A percentile compares a stretch with the other conserved stretches of the same genome.
Conservation (phyloP, 1,140 invertebrate species). For the Luehdorfia chinensis region DNA sequence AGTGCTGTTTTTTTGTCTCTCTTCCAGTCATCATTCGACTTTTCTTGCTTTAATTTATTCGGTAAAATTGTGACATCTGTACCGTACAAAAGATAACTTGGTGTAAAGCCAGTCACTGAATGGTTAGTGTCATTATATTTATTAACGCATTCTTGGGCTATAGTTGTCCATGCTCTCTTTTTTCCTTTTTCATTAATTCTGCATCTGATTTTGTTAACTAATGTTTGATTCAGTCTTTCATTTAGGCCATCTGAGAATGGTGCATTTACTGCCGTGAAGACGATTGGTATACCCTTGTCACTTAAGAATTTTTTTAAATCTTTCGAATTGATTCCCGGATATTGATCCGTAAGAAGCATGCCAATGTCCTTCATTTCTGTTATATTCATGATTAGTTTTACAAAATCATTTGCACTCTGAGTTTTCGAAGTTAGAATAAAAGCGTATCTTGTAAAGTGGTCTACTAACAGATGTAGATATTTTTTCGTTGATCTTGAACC, state of each 20-base stretch:
- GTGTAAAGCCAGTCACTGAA: constrained; percentile 40
- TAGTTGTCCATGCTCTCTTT: too few species aligned
- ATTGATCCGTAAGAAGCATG: constrained; percentile 22
- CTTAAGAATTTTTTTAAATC: constrained; percentile 46
- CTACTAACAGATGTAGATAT: too few species aligned
- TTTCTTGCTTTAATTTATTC: constrained; percentile 20
- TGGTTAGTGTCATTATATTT: constrained; percentile 46
- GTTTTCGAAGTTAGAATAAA: too few species aligned
- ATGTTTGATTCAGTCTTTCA: constrained; percentile 45
- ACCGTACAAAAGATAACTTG: constrained; percentile 27
- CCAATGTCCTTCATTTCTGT: too few species aligned
- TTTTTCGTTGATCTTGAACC: too few species aligned
- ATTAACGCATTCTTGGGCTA: constrained; percentile 27
- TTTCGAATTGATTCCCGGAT: constrained; percentile 33
- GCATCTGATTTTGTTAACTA: constrained; percentile 30
- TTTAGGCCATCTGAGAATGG: constrained; percentile 27
- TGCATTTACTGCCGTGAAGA: constrained; percentile 29
- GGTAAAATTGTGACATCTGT: constrained; percentile 22
- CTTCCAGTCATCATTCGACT: constrained; percentile 14
- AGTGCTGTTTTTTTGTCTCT: constrained; percentile 27
- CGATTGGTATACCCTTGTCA: constrained; percentile 28
- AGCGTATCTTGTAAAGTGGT: too few species aligned
- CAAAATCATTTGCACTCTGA: too few species aligned
- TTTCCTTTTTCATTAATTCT: constrained; percentile 25
- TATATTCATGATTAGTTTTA: too few species aligned